A percentile compares a stretch with the other conserved stretches of the same genome.
phyloP scores from a whole-genome alignment of 2,113 vertebrate species.

The Sterna hirundo region DNA sequence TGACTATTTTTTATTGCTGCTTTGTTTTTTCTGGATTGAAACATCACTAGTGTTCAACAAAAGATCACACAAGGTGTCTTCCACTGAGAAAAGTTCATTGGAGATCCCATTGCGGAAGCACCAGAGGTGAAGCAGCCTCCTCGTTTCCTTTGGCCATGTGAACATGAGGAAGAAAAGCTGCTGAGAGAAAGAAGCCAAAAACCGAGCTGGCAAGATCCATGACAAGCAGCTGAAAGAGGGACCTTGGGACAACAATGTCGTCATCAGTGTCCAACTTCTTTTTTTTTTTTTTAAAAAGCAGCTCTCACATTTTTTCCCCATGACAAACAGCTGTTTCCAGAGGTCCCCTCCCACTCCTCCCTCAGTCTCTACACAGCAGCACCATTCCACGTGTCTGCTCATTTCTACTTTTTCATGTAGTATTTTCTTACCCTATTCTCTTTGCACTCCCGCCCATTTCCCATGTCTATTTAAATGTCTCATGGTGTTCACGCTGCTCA shows the following conservation, averaged over 20 bases:
- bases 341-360: slow-evolving; percentile 8
- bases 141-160: background rate
- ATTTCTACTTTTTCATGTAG: background rate
- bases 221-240: slow-evolving; percentile 27
- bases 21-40: background rate
- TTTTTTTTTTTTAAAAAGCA: background rate
- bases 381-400: background rate
- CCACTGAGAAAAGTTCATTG: background rate
- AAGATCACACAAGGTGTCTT: background rate
- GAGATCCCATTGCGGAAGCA: background rate
- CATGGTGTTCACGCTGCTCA: background rate
- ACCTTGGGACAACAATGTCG: background rate
- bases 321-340: slow-evolving; percentile 4
- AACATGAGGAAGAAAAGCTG: background rate
- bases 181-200: slow-evolving; percentile 21
- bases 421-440: background rate
- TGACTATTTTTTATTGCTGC: background rate
- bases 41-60: background rate
- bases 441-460: background rate
- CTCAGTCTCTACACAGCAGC: background rate
- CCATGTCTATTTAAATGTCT: background rate
- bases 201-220: background rate
- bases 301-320: slow-evolving; percentile 1
- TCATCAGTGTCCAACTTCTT: background rate
- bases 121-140: background rate